Evolutionary conservation across 2,113 vertebrate genomes (phyloP).

Genomic region (Piaya cayana): DNA sequence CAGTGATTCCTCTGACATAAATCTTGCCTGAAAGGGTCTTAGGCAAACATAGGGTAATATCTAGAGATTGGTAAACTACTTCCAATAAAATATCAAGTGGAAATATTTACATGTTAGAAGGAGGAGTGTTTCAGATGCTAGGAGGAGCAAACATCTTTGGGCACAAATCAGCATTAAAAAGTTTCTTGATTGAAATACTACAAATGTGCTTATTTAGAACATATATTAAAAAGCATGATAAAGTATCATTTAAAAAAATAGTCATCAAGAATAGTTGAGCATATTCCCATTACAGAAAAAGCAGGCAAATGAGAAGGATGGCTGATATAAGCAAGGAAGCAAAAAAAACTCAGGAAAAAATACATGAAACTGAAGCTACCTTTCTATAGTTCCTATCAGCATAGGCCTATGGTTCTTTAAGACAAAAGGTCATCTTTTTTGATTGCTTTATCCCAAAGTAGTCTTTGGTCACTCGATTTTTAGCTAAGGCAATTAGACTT

Average conservation of each 20-base stretch:
- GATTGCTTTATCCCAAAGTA: background rate
- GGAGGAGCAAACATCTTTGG: accelerated
- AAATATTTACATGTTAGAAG: background rate
- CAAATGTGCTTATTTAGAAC: background rate
- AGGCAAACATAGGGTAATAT: background rate
- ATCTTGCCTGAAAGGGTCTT: background rate
- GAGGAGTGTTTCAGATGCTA: background rate
- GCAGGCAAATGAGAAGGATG: background rate
- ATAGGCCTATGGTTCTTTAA: background rate
- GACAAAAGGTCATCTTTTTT: background rate
- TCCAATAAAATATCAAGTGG: background rate
- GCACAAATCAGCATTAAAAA: background rate
- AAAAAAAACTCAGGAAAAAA: background rate
- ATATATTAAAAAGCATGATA: background rate
- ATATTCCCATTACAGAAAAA: background rate
- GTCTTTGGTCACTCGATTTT: background rate
- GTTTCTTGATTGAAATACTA: background rate
- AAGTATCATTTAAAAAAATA: background rate
- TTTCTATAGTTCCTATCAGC: background rate
- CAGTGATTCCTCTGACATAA: accelerated
- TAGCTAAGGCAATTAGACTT: background rate
- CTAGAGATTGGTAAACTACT: background rate
- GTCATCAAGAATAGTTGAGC: background rate
- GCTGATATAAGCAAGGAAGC: background rate
- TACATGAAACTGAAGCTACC: background rate